Evolutionary conservation across 1,140 invertebrate genomes (phyloP).

Genomic region (Nephila pilipes): DNA sequence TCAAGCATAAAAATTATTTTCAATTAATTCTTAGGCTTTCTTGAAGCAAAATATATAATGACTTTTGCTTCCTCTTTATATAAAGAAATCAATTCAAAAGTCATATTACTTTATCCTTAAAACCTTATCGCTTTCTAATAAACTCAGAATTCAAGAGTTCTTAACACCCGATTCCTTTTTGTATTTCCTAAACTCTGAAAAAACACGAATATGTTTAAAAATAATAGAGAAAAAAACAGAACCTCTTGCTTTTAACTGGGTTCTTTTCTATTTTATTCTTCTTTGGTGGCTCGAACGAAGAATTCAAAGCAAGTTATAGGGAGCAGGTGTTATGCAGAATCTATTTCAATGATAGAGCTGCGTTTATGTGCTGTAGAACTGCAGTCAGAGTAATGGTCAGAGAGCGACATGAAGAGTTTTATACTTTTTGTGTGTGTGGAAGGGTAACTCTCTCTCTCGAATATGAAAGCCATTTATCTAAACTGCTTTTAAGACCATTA

Average conservation of each 20-base stretch:
- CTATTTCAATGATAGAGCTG: neutral
- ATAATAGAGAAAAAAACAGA: neutral
- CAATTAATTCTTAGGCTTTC: too few relatives aligned
- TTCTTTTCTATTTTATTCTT: neutral
- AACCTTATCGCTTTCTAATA: too few relatives aligned
- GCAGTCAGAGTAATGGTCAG: neutral
- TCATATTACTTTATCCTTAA: too few relatives aligned
- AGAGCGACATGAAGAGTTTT: conserved; percentile 10
- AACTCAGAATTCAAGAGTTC: too few relatives aligned
- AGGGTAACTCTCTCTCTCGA: neutral
- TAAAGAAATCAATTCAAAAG: too few relatives aligned
- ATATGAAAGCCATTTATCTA: conserved; percentile 18
- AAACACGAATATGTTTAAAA: neutral
- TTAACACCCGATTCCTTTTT: too few relatives aligned
- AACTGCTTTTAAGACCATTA: conserved; percentile 17
- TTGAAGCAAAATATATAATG: too few relatives aligned
- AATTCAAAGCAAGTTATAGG: neutral
- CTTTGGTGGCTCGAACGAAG: neutral
- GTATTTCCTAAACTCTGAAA: neutral
- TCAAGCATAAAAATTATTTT: too few relatives aligned
- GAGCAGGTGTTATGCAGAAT: neutral
- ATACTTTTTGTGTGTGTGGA: neutral
- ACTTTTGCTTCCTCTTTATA: too few relatives aligned
- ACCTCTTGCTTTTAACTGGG: neutral
- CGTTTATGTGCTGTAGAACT: conserved; percentile 19